Evolutionary conservation across 2,797 vertebrate species (phyloP).

Genomic region (Chelonia mydas): DNA sequence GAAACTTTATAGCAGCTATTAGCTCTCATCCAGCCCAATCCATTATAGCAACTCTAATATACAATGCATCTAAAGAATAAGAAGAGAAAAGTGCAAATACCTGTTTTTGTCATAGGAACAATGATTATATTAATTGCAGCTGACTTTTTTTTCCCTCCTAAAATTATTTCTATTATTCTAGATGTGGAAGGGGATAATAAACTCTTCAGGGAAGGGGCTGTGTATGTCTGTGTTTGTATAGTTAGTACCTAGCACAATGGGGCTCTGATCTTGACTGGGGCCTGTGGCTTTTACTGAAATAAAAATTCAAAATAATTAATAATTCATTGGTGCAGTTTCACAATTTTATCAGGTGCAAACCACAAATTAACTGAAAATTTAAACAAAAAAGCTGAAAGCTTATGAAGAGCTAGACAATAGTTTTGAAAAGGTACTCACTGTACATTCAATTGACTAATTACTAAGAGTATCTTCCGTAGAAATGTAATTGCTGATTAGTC

Average conservation of each 20-base stretch:
- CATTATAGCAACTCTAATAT: neutral
- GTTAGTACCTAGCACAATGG: neutral
- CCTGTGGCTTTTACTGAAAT: neutral
- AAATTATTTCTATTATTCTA: neutral
- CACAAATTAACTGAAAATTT: conserved; percentile 33
- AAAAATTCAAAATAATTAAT: conserved; percentile 16
- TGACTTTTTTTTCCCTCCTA: neutral
- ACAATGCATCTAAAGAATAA: neutral
- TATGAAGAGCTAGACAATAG: neutral
- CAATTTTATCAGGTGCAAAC: neutral
- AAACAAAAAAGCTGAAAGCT: neutral
- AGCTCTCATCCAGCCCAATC: neutral
- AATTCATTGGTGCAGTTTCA: neutral
- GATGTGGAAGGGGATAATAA: neutral
- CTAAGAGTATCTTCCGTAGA: neutral
- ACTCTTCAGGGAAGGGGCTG: neutral
- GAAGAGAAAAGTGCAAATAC: conserved; percentile 11
- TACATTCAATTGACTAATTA: conserved; percentile 42
- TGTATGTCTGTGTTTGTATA: neutral
- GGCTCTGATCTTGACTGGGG: neutral
- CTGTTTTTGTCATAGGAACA: neutral
- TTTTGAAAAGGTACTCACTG: conserved; percentile 13
- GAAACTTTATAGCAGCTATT: neutral
- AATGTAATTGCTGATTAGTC: conserved; percentile 35
- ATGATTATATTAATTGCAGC: neutral